These are phyloP conservation scores for Leuciscus waleckii DNA, from an alignment of 2,797 vertebrate genomes.

Conservation along the genomic window DNA sequence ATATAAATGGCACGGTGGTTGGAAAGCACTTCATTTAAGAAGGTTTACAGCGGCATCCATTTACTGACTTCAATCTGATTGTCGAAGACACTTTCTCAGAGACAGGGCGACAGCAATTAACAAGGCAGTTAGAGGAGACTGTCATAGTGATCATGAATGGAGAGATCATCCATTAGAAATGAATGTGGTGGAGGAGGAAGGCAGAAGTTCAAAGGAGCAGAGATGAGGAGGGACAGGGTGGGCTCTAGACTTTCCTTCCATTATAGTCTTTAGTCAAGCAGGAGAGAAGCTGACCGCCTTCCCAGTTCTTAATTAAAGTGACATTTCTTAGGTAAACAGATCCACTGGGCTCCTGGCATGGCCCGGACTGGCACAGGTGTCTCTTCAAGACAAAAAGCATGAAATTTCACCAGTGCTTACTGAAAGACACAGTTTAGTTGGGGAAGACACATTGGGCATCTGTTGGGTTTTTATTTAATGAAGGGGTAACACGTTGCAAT, in stretches of 20 bases:
- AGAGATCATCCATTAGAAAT: slow-evolving; percentile 37
- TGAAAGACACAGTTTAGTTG: neutral
- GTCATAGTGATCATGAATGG: slow-evolving; percentile 5
- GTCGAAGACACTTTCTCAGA: slow-evolving; percentile 40
- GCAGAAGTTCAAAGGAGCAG: slow-evolving; percentile 53
- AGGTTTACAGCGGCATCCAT: slow-evolving; percentile 30
- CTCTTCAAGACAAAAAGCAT: slow-evolving; percentile 60
- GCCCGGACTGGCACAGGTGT: slow-evolving; percentile 64
- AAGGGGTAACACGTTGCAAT: neutral
- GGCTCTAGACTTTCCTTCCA: slow-evolving; percentile 59
- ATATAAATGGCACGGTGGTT: slow-evolving; percentile 27
- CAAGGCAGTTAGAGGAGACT: slow-evolving; percentile 28
- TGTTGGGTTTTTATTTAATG: neutral
- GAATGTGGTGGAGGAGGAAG: slow-evolving; percentile 37
- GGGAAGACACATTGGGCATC: slow-evolving; percentile 4
- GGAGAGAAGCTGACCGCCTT: slow-evolving; percentile 63
- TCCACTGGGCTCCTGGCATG: slow-evolving; percentile 67
- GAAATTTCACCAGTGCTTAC: slow-evolving; percentile 64
- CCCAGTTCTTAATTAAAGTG: slow-evolving; percentile 76
- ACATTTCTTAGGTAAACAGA: slow-evolving; percentile 78
- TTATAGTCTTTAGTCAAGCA: slow-evolving; percentile 71
- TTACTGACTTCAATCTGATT: slow-evolving; percentile 32
- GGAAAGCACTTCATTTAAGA: slow-evolving; percentile 45
- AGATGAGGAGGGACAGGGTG: slow-evolving; percentile 28
- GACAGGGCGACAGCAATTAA: slow-evolving; percentile 35